Conservation (phyloP, 2,797 vertebrate genomes). For the Margarornis squamiger region DNA sequence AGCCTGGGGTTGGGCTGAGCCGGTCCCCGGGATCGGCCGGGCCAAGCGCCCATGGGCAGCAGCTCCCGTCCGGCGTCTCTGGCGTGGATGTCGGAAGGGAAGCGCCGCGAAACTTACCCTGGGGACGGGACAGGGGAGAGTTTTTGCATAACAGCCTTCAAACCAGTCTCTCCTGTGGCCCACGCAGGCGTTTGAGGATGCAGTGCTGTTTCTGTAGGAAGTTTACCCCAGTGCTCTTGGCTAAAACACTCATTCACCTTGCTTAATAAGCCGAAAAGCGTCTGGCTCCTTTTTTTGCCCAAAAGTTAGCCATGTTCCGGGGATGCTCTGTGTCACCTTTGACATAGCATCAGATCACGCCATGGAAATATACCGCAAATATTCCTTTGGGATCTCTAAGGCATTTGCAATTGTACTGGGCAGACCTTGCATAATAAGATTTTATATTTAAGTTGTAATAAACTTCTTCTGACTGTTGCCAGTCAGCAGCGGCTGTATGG, state of each 20-base stretch:
- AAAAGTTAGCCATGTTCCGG: neutral
- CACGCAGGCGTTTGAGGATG: neutral
- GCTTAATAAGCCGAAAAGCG: neutral
- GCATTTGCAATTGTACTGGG: neutral
- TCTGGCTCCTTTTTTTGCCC: neutral
- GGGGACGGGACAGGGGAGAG: neutral
- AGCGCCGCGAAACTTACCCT: neutral
- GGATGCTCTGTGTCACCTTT: neutral
- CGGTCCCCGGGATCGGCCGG: fast-evolving
- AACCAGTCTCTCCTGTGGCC: neutral
- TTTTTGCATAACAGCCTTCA: neutral
- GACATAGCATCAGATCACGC: neutral
- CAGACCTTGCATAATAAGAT: neutral
- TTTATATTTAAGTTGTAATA: neutral
- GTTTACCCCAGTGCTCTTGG: neutral
- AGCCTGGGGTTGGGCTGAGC: neutral
- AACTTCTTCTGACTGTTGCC: neutral
- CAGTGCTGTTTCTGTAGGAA: neutral
- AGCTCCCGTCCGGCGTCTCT: neutral
- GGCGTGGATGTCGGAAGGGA: neutral
- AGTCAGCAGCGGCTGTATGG: neutral
- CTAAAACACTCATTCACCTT: neutral
- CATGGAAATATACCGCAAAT: neutral
- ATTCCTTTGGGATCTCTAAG: neutral
- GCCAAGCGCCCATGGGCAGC: neutral